Percentiles rank a stretch among this genome's conserved stretches.
Conservation (phyloP, 30 jellyfish, hydroid and myxozoan genomes). For the Phacellophora camtschatica region DNA sequence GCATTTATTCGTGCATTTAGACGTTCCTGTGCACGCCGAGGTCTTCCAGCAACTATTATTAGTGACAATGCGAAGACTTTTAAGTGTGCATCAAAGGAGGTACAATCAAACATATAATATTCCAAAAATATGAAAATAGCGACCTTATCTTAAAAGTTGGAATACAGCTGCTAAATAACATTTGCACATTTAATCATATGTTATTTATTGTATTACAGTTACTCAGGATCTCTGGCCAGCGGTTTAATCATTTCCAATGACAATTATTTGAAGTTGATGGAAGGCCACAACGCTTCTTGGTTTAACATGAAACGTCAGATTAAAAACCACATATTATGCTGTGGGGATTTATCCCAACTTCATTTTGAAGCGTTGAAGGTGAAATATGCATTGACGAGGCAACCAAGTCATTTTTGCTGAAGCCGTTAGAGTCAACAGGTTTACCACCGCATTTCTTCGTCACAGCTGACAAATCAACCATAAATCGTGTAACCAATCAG, state of each 20-base stretch:
- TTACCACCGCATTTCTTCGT: slow-evolving; percentile 37
- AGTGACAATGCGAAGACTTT: slow-evolving; percentile 55
- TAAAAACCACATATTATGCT: background rate
- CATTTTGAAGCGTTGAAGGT: background rate
- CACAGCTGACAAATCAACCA: slow-evolving; percentile 41
- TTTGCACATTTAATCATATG: background rate
- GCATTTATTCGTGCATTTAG: slow-evolving; percentile 21
- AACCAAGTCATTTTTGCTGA: background rate
- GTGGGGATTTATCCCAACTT: slow-evolving; percentile 1
- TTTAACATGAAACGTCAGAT: background rate
- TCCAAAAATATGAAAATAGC: too few relatives aligned
- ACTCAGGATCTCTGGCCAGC: background rate
- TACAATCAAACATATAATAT: too few relatives aligned
- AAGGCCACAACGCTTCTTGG: slow-evolving; percentile 8
- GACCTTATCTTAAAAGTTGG: too few relatives aligned
- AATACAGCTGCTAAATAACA: background rate
- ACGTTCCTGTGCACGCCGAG: slow-evolving; percentile 37
- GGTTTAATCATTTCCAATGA: background rate
- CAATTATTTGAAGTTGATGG: background rate
- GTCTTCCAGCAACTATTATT: slow-evolving; percentile 27
- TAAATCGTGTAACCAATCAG: slow-evolving; percentile 15
- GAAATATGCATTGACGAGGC: background rate
- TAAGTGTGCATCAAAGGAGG: slow-evolving; percentile 34
- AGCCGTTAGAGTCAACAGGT: background rate
- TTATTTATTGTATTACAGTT: background rate